Evolutionary conservation across 2,888 invertebrate species (phyloP).

Genomic region (Lithosia quadra): DNA sequence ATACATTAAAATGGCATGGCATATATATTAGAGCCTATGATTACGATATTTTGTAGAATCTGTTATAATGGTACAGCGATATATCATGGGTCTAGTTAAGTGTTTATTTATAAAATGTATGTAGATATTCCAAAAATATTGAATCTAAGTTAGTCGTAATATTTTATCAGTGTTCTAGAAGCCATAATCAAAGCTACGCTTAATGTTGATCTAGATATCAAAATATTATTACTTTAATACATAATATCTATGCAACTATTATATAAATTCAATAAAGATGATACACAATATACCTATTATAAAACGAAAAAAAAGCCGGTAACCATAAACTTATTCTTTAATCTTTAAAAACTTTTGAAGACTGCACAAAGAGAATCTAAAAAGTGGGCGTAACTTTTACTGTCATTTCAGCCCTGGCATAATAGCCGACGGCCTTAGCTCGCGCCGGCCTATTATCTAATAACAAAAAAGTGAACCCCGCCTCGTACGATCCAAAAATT

Average conservation of each 20-base stretch:
- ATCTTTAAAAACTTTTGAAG: slow-evolving; percentile 84
- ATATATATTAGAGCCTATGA: too few relatives aligned
- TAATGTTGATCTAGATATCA: background rate
- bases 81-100: too few relatives aligned
- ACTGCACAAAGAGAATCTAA: slow-evolving; percentile 76
- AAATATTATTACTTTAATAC: background rate
- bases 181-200: background rate
- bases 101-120: too few relatives aligned
- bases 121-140: too few relatives aligned
- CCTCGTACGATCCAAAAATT: slow-evolving; percentile 73
- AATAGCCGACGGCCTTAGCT: slow-evolving; percentile 74
- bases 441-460: slow-evolving; percentile 79
- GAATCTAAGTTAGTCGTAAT: background rate
- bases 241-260: slow-evolving; percentile 2
- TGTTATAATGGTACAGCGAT: too few relatives aligned
- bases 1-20: too few relatives aligned
- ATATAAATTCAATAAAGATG: slow-evolving; percentile 23
- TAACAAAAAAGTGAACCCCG: slow-evolving; percentile 57
- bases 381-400: slow-evolving; percentile 85
- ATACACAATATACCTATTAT: slow-evolving; percentile 34
- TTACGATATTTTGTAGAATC: too few relatives aligned
- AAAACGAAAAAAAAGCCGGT: slow-evolving; percentile 45
- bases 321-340: slow-evolving; percentile 75
- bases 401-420: slow-evolving; percentile 79
- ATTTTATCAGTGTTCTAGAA: background rate